These are phyloP conservation scores for Anarsia innoxiella DNA, from an alignment of 2,888 invertebrate genomes.

Conservation along the genomic window DNA sequence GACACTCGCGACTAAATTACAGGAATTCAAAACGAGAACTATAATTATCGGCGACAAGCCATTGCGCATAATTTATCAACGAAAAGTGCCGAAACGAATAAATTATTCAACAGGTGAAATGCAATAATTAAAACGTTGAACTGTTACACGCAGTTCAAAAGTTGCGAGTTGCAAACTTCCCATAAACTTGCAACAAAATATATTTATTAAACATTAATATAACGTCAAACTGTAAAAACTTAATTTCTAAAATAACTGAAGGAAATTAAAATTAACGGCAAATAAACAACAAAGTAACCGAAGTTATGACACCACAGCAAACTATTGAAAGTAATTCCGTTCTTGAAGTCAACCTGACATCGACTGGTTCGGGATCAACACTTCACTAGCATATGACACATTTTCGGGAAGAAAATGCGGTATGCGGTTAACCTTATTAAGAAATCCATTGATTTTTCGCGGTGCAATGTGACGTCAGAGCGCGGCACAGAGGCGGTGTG, in stretches of 20 bases:
- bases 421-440: slow-evolving; percentile 67
- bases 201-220: too few relatives aligned
- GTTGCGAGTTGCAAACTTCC: too few relatives aligned
- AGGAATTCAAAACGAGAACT: slow-evolving; percentile 1
- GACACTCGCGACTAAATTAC: slow-evolving; percentile 18
- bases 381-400: slow-evolving; percentile 66
- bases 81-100: neutral
- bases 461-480: slow-evolving; percentile 59
- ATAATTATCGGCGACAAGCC: neutral
- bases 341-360: slow-evolving; percentile 27
- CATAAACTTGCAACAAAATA: too few relatives aligned
- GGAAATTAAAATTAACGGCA: neutral
- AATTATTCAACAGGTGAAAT: slow-evolving; percentile 1
- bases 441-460: slow-evolving; percentile 72
- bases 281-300: slow-evolving; percentile 30
- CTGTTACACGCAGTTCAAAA: too few relatives aligned
- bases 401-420: slow-evolving; percentile 70
- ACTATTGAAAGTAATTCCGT: slow-evolving; percentile 57
- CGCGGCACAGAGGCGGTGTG: slow-evolving; percentile 36
- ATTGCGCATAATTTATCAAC: neutral
- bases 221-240: neutral
- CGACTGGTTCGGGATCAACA: slow-evolving; percentile 38
- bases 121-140: neutral
- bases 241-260: neutral
- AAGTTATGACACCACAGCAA: slow-evolving; percentile 64